Evolutionary conservation across 2,797 vertebrate species (phyloP), one percentile per base, ranked within the genome.

Genomic region (Halcyon badia): DNA sequence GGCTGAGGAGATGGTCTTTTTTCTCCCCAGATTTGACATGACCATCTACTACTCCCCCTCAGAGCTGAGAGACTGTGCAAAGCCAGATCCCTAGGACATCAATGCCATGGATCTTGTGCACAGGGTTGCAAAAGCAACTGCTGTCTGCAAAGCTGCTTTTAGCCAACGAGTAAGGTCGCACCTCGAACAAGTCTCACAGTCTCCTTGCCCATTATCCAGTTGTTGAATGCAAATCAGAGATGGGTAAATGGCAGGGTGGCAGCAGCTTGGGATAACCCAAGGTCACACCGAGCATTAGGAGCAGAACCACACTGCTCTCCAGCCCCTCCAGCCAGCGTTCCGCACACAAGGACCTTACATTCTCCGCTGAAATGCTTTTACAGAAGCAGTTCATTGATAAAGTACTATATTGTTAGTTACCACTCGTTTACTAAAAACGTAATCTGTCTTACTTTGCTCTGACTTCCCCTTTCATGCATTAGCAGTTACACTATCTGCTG

Each of bases 381-480:
- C 28, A 54, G 71, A 52, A 0, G 0, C 77, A 81, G 24, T 33
- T 71, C 12, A 8, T 33, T 30, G 35, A 46, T 42, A 48, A 91
- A 93, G 35, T 35, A 8, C 35, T 35, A 25, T 17, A 66, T 6
- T 16, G 44, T 76, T 70, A 41, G 57, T 44, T 94, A 80, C 28
- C 10, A 9, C 52, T 81, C 5, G 0, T 88, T 92, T 87, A 77
- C 39, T 33, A 6, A 16, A 80, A 76, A 83, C 82, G 76, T 7
- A 54, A 91, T 65, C 71, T 31, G 10, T 94, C 82, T 95, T 87
- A 30, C 77, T 92, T 92, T 64, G 35, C 37, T 83, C 61, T 83
- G 90, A 92, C 60, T 88, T 58, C 30, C 33, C 41, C 68, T 89
- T 95, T 92, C 90, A 91, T 90, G 92, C 88, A 81, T 90, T 96